A percentile compares a stretch with the other conserved stretches of the same genome.
Conservation (phyloP, 1,140 invertebrate genomes). For the Aphaenogaster ashmeadi region DNA sequence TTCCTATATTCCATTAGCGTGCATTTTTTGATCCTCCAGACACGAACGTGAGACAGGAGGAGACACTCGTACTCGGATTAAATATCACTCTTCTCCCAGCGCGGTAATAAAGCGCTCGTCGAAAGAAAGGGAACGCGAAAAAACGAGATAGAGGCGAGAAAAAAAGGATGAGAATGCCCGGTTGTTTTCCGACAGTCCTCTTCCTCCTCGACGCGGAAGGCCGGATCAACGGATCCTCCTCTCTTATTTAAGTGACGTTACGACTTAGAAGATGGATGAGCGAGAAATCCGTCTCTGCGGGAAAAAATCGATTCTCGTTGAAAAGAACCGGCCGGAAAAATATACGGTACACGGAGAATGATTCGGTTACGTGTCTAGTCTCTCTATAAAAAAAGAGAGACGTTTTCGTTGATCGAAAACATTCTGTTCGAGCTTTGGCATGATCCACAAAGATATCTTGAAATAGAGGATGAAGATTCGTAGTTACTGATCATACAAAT, state of each 20-base stretch:
- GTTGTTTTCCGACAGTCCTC: constrained; percentile 31
- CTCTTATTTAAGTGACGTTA: constrained; percentile 65
- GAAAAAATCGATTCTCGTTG: constrained; percentile 43
- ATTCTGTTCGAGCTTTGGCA: neutral
- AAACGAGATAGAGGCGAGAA: neutral
- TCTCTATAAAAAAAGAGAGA: neutral
- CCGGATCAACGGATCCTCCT: constrained; percentile 53
- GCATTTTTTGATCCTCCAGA: constrained; percentile 6
- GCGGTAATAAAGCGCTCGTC: constrained; percentile 36
- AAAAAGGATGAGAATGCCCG: constrained; percentile 17
- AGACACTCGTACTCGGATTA: constrained; percentile 35
- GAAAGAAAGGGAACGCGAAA: constrained; percentile 41
- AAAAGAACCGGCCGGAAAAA: constrained; percentile 6
- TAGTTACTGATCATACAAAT: neutral
- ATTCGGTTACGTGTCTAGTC: neutral
- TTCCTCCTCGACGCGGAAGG: neutral
- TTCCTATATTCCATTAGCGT: constrained; percentile 26
- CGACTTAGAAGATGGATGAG: constrained; percentile 64
- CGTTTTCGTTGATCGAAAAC: neutral
- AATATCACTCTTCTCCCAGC: constrained; percentile 30
- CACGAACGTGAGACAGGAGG: neutral
- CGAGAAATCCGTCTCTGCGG: constrained; percentile 34
- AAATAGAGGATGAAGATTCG: neutral
- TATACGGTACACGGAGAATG: neutral
- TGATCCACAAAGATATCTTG: neutral